Evolutionary conservation across 1,140 invertebrate genomes (phyloP).

Genomic region (Sesamia nonagrioides): DNA sequence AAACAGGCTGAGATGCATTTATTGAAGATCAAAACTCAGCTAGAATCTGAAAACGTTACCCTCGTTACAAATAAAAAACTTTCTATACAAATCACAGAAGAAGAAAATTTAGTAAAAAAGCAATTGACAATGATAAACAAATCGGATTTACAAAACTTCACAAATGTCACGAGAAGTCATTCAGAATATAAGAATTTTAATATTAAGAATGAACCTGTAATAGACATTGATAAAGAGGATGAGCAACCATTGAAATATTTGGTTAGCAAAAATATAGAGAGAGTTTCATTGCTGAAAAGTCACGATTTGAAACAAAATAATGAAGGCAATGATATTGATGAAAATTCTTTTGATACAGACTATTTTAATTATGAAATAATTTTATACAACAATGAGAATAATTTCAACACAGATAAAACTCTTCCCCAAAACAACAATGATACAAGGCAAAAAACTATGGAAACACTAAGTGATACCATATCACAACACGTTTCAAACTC

Average conservation of each 20-base stretch:
- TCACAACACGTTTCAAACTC: too few relatives aligned
- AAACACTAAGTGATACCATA: neutral
- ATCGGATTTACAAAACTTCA: neutral
- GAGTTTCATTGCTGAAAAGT: neutral
- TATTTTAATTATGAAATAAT: neutral
- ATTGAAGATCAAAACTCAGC: slow-evolving; percentile 16
- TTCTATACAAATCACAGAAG: neutral
- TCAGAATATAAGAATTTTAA: neutral
- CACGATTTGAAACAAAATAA: neutral
- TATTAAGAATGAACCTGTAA: neutral
- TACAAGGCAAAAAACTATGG: neutral
- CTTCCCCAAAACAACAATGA: too few relatives aligned
- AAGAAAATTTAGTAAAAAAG: neutral
- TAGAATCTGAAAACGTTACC: neutral
- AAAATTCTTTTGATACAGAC: neutral
- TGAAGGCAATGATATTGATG: neutral
- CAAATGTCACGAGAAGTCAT: neutral
- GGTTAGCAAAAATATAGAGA: neutral
- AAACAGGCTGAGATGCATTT: slow-evolving; percentile 52
- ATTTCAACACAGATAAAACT: neutral
- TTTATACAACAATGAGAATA: neutral
- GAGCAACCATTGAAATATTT: neutral
- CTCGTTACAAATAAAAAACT: neutral
- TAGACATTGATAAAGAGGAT: neutral
- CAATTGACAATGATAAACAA: neutral